Evolutionary conservation across 2,113 vertebrate genomes (phyloP).

Genomic region (Pollachius pollachius): DNA sequence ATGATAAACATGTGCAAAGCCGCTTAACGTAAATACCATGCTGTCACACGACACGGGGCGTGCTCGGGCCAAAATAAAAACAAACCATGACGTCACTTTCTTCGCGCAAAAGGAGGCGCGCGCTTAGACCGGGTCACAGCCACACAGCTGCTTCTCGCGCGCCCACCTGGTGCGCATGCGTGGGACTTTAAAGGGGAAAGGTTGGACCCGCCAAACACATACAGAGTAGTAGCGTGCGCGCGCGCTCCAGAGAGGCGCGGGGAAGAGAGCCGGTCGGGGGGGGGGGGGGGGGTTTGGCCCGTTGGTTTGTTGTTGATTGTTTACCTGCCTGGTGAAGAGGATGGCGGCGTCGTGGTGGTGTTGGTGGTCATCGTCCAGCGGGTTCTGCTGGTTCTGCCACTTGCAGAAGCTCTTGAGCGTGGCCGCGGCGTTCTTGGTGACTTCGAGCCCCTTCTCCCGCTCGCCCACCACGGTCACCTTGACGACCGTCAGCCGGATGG

Average conservation of each 20-base stretch:
- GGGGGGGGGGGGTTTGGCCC: too few relatives aligned
- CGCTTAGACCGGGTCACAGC: not conserved
- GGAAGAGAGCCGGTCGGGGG: too few relatives aligned
- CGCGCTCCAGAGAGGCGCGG: too few relatives aligned
- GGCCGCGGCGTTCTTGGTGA: conserved; percentile 90
- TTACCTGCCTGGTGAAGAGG: conserved; percentile 97
- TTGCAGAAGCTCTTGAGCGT: conserved; percentile 97
- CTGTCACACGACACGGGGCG: not conserved
- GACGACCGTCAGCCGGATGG: conserved; percentile 90
- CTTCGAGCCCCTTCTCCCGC: conserved; percentile 85
- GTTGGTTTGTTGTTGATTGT: conserved; percentile 32
- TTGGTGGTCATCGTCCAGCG: conserved; percentile 84
- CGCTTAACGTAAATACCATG: not conserved
- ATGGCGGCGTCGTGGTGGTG: conserved; percentile 95
- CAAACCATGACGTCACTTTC: conserved; percentile 37
- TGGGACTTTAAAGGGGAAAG: too few relatives aligned
- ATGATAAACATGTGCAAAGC: conserved; percentile 6
- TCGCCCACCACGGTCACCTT: conserved; percentile 82
- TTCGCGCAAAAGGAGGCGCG: conserved; percentile 5
- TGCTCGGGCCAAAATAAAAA: conserved; percentile 27
- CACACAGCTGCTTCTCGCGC: conserved; percentile 8
- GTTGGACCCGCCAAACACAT: too few relatives aligned
- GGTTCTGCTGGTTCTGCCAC: conserved; percentile 97
- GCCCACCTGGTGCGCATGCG: not conserved
- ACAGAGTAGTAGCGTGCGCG: too few relatives aligned